Base-by-base conservation (phyloP, 1,140 invertebrate genomes). In the Acromyrmex charruanus region DNA sequence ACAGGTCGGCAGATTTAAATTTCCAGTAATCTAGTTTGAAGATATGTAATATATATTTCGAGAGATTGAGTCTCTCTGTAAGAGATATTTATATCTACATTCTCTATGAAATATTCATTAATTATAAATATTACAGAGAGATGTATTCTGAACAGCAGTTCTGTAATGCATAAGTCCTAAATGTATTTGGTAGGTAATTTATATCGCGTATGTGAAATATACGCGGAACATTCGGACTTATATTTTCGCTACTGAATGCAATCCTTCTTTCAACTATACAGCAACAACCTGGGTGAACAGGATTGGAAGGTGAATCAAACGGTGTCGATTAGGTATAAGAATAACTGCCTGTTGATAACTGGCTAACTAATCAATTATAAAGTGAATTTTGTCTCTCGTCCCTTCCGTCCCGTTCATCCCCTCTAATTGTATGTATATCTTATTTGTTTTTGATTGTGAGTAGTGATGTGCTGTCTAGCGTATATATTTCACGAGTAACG, bases 401-500 rank as follows among this genome's bases (percentile, higher is more conserved):
- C 25, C 39, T 49, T 49, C 59, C 39, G 16, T 58, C 65, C 21
- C n/a, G 49, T 58, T 81, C 31, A 35, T 25, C 9, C 65, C 9
- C 31, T n/a, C 55, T 49, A 49, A 39, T 39, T 49, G 12, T 14
- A 18, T 35, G 49, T 25, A 31, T 49, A 49, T 12, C n/a, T 81
- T 61, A 18, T 74, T 84, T 61, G 31, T 74, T 61, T 84, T 55
- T 25, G 68, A 82, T 35, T 82, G 68, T 72, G 68, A 84, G 25
- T 84, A 84, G 68, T 55, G 69, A 74, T 74, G 80, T 72, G 55
- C 80, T 84, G 69, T 84, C 55, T 84, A 84, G 68, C 58, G 25
- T 72, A 72, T 61, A 72, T 71, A 59, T 84, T 84, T 61, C 68
- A 74, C 25, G 80, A 82, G 80, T 82, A 82, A 82, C 68, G 68